A percentile compares a stretch with the other conserved stretches of the same genome.
These are phyloP conservation scores for Monochamus alternatus DNA, from an alignment of 2,888 invertebrate species.

Conservation along the genomic window DNA sequence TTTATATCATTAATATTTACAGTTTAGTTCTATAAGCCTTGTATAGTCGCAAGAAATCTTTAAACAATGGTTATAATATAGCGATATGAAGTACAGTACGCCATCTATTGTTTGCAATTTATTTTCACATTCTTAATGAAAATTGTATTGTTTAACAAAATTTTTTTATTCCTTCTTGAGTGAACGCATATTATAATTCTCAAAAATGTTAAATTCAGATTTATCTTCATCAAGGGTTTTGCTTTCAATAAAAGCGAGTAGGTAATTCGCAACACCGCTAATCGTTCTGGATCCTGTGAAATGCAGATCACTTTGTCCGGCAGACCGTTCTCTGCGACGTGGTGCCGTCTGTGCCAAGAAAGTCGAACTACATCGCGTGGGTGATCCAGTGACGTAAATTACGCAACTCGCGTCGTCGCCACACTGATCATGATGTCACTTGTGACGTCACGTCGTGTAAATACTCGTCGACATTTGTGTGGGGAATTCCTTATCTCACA, in stretches of 20 bases:
- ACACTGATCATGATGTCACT: constrained; percentile 17
- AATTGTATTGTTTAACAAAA: too few species aligned
- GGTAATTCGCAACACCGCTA: background rate
- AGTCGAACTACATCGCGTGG: constrained; percentile 17
- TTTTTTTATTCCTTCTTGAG: too few species aligned
- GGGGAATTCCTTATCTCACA: constrained; percentile 34
- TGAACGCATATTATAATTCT: too few species aligned
- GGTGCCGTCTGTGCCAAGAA: constrained; percentile 1
- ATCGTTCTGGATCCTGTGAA: background rate
- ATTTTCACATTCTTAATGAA: too few species aligned
- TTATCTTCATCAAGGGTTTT: background rate
- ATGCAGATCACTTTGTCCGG: constrained; percentile 22
- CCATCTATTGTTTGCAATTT: too few species aligned
- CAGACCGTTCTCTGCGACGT: background rate
- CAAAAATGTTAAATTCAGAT: too few species aligned
- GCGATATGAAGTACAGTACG: too few species aligned
- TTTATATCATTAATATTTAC: too few species aligned
- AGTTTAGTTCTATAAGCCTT: too few species aligned
- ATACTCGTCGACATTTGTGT: constrained; percentile 14
- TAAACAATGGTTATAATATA: too few species aligned
- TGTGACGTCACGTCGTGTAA: constrained; percentile 29
- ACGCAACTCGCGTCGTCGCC: constrained; percentile 18
- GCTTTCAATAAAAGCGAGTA: background rate
- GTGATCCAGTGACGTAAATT: constrained; percentile 30
- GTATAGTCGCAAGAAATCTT: too few species aligned